Percentiles rank a stretch among this genome's conserved stretches.
These are phyloP conservation scores for Meleagris gallopavo DNA, from an alignment of 2,113 vertebrate genomes.

Conservation along the genomic window DNA sequence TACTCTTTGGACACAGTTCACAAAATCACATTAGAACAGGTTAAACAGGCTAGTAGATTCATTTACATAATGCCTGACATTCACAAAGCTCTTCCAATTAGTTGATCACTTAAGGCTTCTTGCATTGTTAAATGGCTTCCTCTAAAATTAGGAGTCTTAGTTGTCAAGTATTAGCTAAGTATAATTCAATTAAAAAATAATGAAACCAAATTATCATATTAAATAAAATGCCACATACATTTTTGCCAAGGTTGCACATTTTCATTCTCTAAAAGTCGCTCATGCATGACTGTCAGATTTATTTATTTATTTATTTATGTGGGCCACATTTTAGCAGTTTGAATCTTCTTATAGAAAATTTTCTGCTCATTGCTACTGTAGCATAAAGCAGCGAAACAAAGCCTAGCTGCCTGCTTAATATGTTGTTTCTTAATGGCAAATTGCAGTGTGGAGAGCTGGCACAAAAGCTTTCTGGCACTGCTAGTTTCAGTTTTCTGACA, in stretches of 20 bases:
- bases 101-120: background rate
- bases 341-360: background rate
- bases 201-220: conserved; percentile 56
- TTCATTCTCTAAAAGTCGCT: background rate
- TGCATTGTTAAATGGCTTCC: conserved; percentile 24
- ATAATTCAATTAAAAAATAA: conserved; percentile 67
- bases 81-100: conserved; percentile 36
- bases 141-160: conserved; percentile 9
- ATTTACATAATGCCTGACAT: conserved; percentile 51
- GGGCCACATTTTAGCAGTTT: background rate
- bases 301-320: background rate
- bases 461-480: background rate
- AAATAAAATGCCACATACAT: conserved; percentile 38
- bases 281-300: background rate
- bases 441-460: background rate
- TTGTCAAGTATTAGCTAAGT: conserved; percentile 48
- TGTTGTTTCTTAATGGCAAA: background rate
- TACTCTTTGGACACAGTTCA: conserved; percentile 26
- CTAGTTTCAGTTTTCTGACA: background rate
- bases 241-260: conserved; percentile 30
- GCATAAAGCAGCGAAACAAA: background rate
- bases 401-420: background rate
- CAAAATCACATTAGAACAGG: conserved; percentile 27
- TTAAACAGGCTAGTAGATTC: conserved; percentile 32
- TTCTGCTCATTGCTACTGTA: background rate